Conservation (phyloP, 2,797 vertebrate genomes). For the Cossypha polioptera region DNA sequence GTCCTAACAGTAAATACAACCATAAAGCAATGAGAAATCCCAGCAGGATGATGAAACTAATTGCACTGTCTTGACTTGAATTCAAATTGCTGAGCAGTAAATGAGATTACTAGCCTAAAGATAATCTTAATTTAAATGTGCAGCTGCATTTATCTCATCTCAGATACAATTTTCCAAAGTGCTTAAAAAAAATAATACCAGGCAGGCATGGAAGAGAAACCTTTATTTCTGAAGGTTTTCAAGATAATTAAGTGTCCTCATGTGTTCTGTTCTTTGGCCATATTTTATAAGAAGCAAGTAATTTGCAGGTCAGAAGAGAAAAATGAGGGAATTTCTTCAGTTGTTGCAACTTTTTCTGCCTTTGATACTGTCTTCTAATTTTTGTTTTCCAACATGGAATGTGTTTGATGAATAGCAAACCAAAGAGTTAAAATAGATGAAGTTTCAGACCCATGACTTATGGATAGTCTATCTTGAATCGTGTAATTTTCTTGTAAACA, state of each 20-base stretch:
- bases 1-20: constrained; percentile 83
- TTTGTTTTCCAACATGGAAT: neutral
- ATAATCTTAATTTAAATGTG: constrained; percentile 74
- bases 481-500: neutral
- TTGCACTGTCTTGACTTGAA: constrained; percentile 75
- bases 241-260: constrained; percentile 43
- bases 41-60: constrained; percentile 78
- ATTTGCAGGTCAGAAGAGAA: constrained; percentile 39
- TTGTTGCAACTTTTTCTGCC: neutral
- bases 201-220: constrained; percentile 17
- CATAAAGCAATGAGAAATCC: constrained; percentile 74
- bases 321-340: neutral
- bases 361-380: neutral
- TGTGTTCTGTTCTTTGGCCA: neutral
- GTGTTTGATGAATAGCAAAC: neutral
- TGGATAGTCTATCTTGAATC: neutral
- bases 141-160: constrained; percentile 68
- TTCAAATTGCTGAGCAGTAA: constrained; percentile 75
- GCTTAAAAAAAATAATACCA: constrained; percentile 35
- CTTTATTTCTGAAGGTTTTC: constrained; percentile 43
- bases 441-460: neutral
- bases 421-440: neutral
- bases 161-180: constrained; percentile 66
- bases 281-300: neutral
- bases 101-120: constrained; percentile 72